Base-by-base conservation (phyloP, 2,797 vertebrate genomes). In the Salmo trutta region DNA sequence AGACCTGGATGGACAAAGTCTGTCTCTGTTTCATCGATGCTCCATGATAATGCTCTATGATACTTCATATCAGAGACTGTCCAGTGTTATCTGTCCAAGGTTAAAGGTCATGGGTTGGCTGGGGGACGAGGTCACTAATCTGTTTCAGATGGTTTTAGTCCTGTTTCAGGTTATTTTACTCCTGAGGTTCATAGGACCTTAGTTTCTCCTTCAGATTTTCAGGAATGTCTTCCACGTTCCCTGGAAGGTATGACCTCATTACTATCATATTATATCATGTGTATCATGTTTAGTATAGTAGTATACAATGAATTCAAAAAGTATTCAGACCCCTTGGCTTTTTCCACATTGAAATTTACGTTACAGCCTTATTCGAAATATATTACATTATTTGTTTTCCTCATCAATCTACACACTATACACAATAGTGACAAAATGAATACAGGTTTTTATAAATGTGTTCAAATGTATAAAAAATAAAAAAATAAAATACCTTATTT, bases 41-140 rank as follows among this genome's bases (percentile, higher is more conserved):
- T 47, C 41, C 41, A 47, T 47, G 41, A 47, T 47, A 10, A 47
- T 33, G 15, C 27, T 3, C 16, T 19, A 7, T 71, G 41, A 14
- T 36, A 3, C 68, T 47, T n/a, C 36, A 51, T n/a, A 47, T 51
- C 19, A 68, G 62, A 82, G 33, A 77, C 90, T 86, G 91, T 93
- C 92, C 91, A 84, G 41, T 47, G 41, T 47, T 47, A 47, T 47
- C 41, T 14, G 41, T 47, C 41, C 41, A 47, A 47, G 41, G 41
- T 12, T 14, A 14, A 47, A 2, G 41, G 41, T 47, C 41, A 10
- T 3, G 41, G 41, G 12, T 47, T 47, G 89, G 90, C 88, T 69
- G 88, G 88, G 68, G 78, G 87, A 90, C 88, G 90, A 93, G 92
- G 94, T 95, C 92, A 29, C 73, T 15, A 81, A 80, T 85, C 51